Conservation (phyloP, 2,888 invertebrate species). For the Agrochola lota region DNA sequence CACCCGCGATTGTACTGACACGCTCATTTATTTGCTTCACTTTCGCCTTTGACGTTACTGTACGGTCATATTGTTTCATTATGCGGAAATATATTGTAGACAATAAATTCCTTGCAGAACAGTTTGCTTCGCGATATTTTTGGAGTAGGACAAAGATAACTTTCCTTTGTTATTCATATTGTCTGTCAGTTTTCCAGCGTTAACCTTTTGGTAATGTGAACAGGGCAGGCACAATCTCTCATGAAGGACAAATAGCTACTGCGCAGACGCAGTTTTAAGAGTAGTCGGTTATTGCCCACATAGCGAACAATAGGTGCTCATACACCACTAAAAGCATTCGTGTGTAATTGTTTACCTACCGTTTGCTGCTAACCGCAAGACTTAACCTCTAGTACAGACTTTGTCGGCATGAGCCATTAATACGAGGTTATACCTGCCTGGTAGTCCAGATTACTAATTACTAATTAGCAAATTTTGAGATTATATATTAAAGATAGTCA, state of each 20-base stretch:
- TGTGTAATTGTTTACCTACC: conserved; percentile 80
- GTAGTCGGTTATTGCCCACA: conserved; percentile 71
- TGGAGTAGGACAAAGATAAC: conserved; percentile 67
- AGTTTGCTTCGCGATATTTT: conserved; percentile 65
- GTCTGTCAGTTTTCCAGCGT: conserved; percentile 36
- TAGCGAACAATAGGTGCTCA: conserved; percentile 79
- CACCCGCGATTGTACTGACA: conserved; percentile 80
- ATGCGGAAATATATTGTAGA: conserved; percentile 69
- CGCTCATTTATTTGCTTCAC: conserved; percentile 85
- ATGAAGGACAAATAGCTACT: conserved; percentile 68
- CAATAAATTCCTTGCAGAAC: conserved; percentile 67
- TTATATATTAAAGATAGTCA: neutral
- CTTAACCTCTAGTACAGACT: conserved; percentile 65
- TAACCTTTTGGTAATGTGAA: conserved; percentile 39
- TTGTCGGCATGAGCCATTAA: conserved; percentile 59
- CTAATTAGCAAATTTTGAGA: conserved; percentile 11
- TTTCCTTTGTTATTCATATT: conserved; percentile 66
- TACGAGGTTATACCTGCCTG: conserved; percentile 24
- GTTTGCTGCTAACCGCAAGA: conserved; percentile 73
- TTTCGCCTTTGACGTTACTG: conserved; percentile 82
- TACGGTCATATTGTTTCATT: conserved; percentile 70
- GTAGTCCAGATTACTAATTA: conserved; percentile 19
- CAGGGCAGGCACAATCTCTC: conserved; percentile 68
- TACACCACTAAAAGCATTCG: conserved; percentile 78
- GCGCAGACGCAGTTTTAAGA: conserved; percentile 68